Evolutionary conservation across 2,888 invertebrate genomes (phyloP), one percentile per base, ranked within the genome.

Genomic region (Polydrusus cervinus): DNA sequence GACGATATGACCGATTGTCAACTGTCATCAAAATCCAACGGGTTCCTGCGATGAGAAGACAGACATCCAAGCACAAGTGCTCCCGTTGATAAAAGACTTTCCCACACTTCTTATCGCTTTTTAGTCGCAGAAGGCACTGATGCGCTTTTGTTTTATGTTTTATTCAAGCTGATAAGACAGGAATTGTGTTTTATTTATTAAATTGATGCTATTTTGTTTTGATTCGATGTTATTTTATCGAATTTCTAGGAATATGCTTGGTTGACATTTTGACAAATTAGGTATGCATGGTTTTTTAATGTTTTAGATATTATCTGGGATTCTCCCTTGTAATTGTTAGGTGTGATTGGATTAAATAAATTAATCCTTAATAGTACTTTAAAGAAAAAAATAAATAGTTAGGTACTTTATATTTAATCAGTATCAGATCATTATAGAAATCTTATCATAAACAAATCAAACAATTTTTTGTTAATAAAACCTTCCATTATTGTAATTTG

Each of bases 61-160:
- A 72, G 45, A 53, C 67, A 68, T 61, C 40, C 64, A 55, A 68
- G 53, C 72, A 72, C 69, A 76, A 72, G 72, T 76, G 76, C 65
- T 76, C 71, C 62, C 62, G 75, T 75, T 67, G 71, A 71, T 71
- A 75, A 75, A 72, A 75, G 61, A 67, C 67, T 75, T 81, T 81
- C 81, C 81, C 81, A 81, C 81, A 81, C 78, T 78, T 75, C 79
- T 81, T 81, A 81, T 81, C 81, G 67, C 72, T 49, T 74, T 77
- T 79, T 72, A 66, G 51, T 71, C 60, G 71, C 78, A 76, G 75
- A 74, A 77, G 78, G 67, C 76, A 71, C 71, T 80, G 81, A 78
- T 78, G 79, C 75, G 75, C 78, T 72, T 76, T 77, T 74, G 75
- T 79, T 76, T 78, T 79, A 79, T 79, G 79, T 78, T 80, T 80